Conservation (phyloP, 2,113 vertebrate genomes). For the Gulo gulo region DNA sequence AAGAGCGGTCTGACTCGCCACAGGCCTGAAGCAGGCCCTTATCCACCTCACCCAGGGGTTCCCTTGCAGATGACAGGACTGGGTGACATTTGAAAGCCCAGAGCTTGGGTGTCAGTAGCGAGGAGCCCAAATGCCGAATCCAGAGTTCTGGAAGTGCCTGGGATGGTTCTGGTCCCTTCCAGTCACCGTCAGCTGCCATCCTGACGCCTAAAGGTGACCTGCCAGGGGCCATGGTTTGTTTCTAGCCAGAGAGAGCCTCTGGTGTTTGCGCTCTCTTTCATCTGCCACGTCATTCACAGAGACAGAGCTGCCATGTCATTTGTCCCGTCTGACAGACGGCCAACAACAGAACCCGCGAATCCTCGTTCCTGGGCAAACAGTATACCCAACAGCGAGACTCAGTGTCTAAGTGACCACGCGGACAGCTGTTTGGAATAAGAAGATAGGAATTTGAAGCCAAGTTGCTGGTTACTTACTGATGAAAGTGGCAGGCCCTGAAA, state of each 20-base stretch:
- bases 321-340: not conserved
- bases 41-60: not conserved
- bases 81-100: not conserved
- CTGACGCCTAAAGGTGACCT: not conserved
- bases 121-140: not conserved
- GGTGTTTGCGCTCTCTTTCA: not conserved
- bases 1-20: not conserved
- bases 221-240: not conserved
- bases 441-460: not conserved
- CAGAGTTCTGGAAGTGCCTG: not conserved
- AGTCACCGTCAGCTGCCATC: not conserved
- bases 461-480: not conserved
- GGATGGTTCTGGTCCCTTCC: not conserved
- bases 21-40: not conserved
- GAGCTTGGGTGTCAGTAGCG: not conserved
- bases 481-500: not conserved
- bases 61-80: not conserved
- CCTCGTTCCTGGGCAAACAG: not conserved
- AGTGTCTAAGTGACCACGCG: not conserved
- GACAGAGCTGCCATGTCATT: fast-evolving
- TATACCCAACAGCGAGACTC: not conserved
- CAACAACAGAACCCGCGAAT: not conserved
- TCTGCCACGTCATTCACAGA: not conserved
- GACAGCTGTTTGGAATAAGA: not conserved
- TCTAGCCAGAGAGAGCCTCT: not conserved